Evolutionary conservation across 1,140 invertebrate genomes (phyloP).

Genomic region (Drosophila albomicans): DNA sequence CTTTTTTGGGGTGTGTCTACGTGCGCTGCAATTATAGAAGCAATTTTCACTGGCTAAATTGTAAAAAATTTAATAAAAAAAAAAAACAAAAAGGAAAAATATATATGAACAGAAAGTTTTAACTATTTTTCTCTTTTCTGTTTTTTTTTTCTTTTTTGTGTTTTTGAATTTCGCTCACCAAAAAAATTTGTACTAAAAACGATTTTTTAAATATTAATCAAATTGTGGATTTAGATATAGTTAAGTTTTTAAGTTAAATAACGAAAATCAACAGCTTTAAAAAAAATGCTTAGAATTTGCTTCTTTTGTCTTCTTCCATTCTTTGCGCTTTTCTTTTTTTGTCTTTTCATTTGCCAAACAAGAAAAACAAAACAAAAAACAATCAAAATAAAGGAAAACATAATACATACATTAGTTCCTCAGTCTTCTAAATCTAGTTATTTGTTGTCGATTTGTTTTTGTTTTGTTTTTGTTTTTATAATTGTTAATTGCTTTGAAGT

Average conservation of each 20-base stretch:
- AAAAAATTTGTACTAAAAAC: conserved; percentile 77
- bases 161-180: conserved; percentile 70
- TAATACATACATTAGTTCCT: conserved; percentile 60
- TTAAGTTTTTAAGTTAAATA: conserved; percentile 53
- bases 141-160: conserved; percentile 13
- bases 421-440: conserved; percentile 83
- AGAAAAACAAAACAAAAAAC: conserved; percentile 32
- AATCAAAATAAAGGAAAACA: conserved; percentile 11
- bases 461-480: conserved; percentile 37
- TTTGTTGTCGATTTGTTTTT: conserved; percentile 64
- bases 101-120: conserved; percentile 42
- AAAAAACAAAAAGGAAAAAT: conserved; percentile 38
- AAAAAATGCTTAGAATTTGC: conserved; percentile 49
- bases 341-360: conserved; percentile 39
- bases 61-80: conserved; percentile 28
- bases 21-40: conserved; percentile 38
- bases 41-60: conserved; percentile 26
- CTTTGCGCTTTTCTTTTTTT: conserved; percentile 17
- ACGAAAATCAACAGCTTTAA: conserved; percentile 76
- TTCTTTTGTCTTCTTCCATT: conserved; percentile 24
- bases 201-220: conserved; percentile 81
- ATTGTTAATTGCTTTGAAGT: conserved; percentile 59
- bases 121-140: conserved; percentile 47
- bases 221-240: conserved; percentile 49
- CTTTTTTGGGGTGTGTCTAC: conserved; percentile 11